Conservation (phyloP, 2,113 vertebrate species). For the Ictalurus punctatus region DNA sequence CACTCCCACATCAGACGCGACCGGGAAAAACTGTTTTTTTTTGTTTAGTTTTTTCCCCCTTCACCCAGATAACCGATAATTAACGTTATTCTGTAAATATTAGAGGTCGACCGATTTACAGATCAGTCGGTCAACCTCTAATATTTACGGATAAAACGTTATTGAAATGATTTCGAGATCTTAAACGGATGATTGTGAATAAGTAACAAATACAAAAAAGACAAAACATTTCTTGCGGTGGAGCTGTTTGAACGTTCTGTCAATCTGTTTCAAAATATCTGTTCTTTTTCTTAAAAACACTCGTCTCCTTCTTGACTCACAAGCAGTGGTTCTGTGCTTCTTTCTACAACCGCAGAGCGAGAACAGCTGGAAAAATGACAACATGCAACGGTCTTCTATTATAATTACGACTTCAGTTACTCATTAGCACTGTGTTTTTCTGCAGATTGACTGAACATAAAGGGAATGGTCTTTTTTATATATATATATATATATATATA, state of each 20-base stretch:
- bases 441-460: not conserved
- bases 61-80: too few relatives aligned
- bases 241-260: not conserved
- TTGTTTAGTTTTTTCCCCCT: too few relatives aligned
- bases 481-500: too few relatives aligned
- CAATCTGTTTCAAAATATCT: not conserved
- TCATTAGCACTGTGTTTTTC: not conserved
- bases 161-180: not conserved
- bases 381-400: not conserved
- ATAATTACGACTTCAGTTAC: not conserved
- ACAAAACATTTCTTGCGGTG: not conserved
- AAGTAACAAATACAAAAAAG: too few relatives aligned
- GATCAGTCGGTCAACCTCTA: too few relatives aligned
- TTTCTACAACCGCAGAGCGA: not conserved
- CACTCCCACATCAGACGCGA: too few relatives aligned
- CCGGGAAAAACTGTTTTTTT: too few relatives aligned
- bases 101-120: too few relatives aligned
- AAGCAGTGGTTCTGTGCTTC: not conserved
- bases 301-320: not conserved
- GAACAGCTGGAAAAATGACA: not conserved
- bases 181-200: not conserved
- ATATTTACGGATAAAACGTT: not conserved
- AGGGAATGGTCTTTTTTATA: not conserved
- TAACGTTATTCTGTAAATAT: too few relatives aligned
- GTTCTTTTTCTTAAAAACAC: not conserved